Evolutionary conservation across 2,888 invertebrate genomes (phyloP).

Genomic region (Hylaea fasciaria): DNA sequence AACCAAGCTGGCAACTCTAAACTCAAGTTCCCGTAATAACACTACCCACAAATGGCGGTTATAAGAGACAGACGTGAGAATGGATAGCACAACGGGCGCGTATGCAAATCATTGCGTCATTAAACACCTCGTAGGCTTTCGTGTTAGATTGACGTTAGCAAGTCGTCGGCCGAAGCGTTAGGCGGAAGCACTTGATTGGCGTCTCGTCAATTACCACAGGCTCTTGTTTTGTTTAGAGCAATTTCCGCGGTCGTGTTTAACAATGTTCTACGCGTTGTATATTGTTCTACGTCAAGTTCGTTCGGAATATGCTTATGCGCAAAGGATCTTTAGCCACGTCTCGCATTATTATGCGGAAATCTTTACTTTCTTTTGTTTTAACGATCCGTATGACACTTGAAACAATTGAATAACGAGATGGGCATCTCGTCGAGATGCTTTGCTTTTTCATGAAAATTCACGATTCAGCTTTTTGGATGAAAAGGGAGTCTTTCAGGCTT

Average conservation of each 20-base stretch:
- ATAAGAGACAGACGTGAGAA: constrained; percentile 77
- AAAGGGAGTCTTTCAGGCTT: no score
- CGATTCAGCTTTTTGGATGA: no score
- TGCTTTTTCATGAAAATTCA: no score
- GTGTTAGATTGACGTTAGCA: constrained; percentile 74
- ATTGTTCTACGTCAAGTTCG: no score
- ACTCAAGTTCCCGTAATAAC: constrained; percentile 15
- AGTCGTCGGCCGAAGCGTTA: constrained; percentile 38
- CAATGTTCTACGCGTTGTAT: background rate
- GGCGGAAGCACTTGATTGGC: constrained; percentile 78
- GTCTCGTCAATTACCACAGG: constrained; percentile 68
- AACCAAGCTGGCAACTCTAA: constrained; percentile 25
- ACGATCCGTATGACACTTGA: no score
- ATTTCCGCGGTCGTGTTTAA: constrained; percentile 28
- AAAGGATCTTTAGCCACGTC: no score
- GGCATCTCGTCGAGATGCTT: no score
- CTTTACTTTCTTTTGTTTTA: no score
- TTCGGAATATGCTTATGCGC: no score
- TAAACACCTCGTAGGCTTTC: constrained; percentile 79
- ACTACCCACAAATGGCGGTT: constrained; percentile 35
- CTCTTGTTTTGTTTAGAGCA: constrained; percentile 45
- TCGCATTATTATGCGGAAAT: no score
- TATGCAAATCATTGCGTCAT: constrained; percentile 84
- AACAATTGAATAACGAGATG: no score
- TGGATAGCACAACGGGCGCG: constrained; percentile 69